Conservation (phyloP, 2,797 vertebrate genomes). For the Hydrocynus forskahlii region DNA sequence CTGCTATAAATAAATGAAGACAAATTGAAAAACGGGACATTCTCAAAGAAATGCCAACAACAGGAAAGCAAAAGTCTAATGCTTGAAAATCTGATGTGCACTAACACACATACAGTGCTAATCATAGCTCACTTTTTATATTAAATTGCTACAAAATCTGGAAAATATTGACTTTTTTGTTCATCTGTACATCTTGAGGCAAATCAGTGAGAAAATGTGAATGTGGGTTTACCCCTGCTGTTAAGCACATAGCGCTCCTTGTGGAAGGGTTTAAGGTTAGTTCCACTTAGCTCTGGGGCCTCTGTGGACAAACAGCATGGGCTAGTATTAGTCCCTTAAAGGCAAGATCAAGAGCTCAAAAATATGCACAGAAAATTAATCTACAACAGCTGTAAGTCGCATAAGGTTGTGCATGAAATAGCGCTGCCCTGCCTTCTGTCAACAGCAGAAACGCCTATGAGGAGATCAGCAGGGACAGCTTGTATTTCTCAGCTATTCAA, state of each 20-base stretch:
- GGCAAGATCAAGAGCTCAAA: not conserved
- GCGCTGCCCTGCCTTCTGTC: not conserved
- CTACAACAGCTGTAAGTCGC: not conserved
- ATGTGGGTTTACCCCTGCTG: conserved; percentile 64
- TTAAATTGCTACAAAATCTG: not conserved
- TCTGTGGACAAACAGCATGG: conserved; percentile 62
- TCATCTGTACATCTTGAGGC: not conserved
- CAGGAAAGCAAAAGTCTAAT: not conserved
- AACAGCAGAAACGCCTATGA: not conserved
- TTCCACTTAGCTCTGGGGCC: conserved; percentile 57
- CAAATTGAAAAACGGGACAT: not conserved
- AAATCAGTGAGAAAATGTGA: not conserved
- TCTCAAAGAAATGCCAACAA: not conserved
- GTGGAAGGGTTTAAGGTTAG: conserved; percentile 38
- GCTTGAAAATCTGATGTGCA: not conserved
- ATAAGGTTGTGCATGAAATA: not conserved
- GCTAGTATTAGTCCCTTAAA: conserved; percentile 24
- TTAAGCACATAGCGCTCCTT: conserved; percentile 58
- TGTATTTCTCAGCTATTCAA: not conserved
- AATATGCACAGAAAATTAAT: not conserved
- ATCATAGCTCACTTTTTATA: no score
- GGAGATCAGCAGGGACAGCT: not conserved
- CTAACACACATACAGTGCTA: no score
- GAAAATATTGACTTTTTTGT: not conserved
- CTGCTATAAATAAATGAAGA: not conserved